Evolutionary conservation across 2,888 invertebrate species (phyloP).

Genomic region (Pheosia gnoma): DNA sequence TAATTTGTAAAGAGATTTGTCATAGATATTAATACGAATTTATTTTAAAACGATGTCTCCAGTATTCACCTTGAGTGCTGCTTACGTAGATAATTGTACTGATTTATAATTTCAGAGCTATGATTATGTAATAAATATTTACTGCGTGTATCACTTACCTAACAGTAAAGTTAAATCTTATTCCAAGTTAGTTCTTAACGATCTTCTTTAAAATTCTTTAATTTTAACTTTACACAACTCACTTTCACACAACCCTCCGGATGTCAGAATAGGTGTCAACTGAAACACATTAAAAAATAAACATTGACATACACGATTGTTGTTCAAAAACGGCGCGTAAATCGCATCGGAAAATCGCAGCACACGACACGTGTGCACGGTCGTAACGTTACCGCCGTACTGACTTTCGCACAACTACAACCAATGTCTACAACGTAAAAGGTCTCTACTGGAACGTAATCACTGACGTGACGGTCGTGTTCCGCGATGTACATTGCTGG

Average conservation of each 20-base stretch:
- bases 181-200: neutral
- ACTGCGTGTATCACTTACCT: neutral
- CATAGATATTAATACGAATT: neutral
- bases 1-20: neutral
- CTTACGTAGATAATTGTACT: neutral
- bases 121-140: neutral
- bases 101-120: neutral
- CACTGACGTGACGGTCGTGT: slow-evolving; percentile 19
- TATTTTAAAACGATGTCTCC: neutral
- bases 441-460: slow-evolving; percentile 25
- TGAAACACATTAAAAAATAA: slow-evolving; percentile 58
- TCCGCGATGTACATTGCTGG: slow-evolving; percentile 39
- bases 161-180: neutral
- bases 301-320: slow-evolving; percentile 44
- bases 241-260: slow-evolving; percentile 16
- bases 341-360: slow-evolving; percentile 41
- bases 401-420: slow-evolving; percentile 49
- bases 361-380: slow-evolving; percentile 50
- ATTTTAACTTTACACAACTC: slow-evolving; percentile 18
- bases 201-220: neutral
- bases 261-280: slow-evolving; percentile 37
- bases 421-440: slow-evolving; percentile 21
- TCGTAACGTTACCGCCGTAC: slow-evolving; percentile 64
- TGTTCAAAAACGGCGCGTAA: slow-evolving; percentile 56
- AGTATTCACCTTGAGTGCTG: neutral